Conservation (phyloP, 2,888 invertebrate genomes). For the Drosophila atroscutellata region DNA sequence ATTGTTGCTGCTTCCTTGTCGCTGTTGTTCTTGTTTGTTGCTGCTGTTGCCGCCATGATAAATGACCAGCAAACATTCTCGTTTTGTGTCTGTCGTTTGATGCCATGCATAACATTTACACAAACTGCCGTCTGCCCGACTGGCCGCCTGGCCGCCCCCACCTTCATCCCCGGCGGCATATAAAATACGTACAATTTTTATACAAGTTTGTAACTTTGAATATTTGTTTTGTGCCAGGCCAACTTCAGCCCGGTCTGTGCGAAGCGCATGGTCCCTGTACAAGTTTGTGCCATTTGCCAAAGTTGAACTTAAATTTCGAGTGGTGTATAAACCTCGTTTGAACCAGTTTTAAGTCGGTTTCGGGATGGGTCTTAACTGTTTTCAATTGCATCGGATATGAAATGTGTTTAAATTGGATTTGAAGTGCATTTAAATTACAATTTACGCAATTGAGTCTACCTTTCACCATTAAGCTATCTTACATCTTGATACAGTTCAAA, state of each 20-base stretch:
- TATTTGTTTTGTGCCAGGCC: constrained; percentile 34
- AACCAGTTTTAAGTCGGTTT: background rate
- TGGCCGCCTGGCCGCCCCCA: background rate
- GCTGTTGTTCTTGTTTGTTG: constrained; percentile 16
- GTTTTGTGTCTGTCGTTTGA: constrained; percentile 34
- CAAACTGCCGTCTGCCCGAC: constrained; percentile 20
- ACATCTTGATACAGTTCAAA: background rate
- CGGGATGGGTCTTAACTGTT: background rate
- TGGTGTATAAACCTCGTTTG: background rate
- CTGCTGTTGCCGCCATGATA: constrained; percentile 58
- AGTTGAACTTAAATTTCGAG: constrained; percentile 3
- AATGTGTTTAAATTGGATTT: background rate
- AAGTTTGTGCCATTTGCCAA: constrained; percentile 12
- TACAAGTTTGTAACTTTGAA: constrained; percentile 33
- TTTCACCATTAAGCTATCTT: background rate
- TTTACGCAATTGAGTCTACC: background rate
- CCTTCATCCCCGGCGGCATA: background rate
- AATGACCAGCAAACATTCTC: constrained; percentile 66
- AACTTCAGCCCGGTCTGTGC: constrained; percentile 42
- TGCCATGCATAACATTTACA: constrained; percentile 67
- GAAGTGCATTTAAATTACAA: background rate
- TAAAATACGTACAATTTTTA: constrained; percentile 37
- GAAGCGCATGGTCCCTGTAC: constrained; percentile 18
- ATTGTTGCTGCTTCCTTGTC: constrained; percentile 48
- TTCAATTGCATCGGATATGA: background rate